Conservation (phyloP, 2,797 vertebrate species). For the Gallinago stenura region DNA sequence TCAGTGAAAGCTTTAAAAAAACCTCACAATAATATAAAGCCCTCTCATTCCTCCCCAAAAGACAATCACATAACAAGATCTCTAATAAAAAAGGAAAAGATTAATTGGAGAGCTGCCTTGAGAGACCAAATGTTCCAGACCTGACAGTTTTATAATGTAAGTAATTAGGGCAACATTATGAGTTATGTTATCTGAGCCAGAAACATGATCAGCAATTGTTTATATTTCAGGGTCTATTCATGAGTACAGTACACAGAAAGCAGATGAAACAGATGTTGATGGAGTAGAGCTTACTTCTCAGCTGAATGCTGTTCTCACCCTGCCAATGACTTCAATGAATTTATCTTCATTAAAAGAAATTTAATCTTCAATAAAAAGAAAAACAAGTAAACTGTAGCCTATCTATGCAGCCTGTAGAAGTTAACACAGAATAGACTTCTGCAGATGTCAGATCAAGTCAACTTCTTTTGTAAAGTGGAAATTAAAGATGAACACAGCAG, state of each 20-base stretch:
- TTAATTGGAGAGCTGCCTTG: conserved; percentile 72
- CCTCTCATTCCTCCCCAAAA: conserved; percentile 32
- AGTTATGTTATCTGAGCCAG: conserved; percentile 45
- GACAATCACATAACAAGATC: conserved; percentile 56
- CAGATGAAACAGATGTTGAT: conserved; percentile 39
- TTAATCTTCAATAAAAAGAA: neutral
- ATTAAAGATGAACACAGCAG: neutral
- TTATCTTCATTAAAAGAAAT: conserved; percentile 2
- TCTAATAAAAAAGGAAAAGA: conserved; percentile 73
- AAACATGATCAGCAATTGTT: conserved; percentile 50
- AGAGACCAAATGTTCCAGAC: conserved; percentile 65
- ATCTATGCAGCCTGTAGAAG: neutral
- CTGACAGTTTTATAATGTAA: conserved; percentile 68
- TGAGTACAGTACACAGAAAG: neutral
- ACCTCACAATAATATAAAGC: neutral
- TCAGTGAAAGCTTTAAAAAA: conserved; percentile 15
- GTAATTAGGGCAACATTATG: conserved; percentile 60
- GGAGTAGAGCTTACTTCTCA: conserved; percentile 21
- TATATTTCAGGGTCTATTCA: neutral
- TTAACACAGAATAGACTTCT: neutral
- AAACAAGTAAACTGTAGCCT: neutral
- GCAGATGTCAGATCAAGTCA: neutral
- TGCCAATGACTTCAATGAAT: neutral
- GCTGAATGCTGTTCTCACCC: neutral
- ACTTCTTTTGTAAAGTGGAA: neutral